Percentiles rank a stretch among this genome's conserved stretches.
Evolutionary conservation across 1,140 invertebrate genomes (phyloP).

Genomic region (Drosophila baimaii): DNA sequence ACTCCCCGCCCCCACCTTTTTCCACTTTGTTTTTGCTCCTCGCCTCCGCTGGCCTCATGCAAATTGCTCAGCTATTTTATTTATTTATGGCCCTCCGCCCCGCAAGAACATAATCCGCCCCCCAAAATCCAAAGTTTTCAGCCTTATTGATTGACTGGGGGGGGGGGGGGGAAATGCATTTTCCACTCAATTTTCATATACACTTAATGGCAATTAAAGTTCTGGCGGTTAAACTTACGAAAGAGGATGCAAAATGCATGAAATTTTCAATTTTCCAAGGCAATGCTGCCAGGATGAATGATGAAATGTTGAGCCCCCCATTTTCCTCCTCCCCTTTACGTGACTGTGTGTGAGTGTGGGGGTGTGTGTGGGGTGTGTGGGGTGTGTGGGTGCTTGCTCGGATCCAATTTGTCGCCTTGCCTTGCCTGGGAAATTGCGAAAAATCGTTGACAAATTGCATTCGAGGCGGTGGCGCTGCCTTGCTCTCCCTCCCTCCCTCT

Average conservation of each 20-base stretch:
- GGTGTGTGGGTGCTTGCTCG: constrained; percentile 20
- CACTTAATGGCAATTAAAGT: constrained; percentile 59
- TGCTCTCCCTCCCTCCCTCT: background rate
- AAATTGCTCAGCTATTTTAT: constrained; percentile 19
- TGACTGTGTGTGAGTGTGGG: too few relatives aligned
- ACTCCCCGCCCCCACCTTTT: background rate
- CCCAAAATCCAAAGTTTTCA: background rate
- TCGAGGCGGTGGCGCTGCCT: constrained; percentile 36
- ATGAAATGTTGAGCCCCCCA: constrained; percentile 51
- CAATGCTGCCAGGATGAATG: constrained; percentile 52
- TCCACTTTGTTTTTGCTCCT: constrained; percentile 23
- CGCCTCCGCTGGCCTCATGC: constrained; percentile 1
- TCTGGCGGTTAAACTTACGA: constrained; percentile 6
- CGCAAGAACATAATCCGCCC: background rate
- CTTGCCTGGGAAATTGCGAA: constrained; percentile 63
- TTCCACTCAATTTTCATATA: constrained; percentile 31
- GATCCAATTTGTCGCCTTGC: constrained; percentile 69
- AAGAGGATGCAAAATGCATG: constrained; percentile 17
- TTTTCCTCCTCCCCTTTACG: too few relatives aligned
- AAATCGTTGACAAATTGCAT: constrained; percentile 82
- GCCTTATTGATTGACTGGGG: constrained; percentile 32
- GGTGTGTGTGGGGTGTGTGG: too few relatives aligned
- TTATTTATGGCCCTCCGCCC: constrained; percentile 15
- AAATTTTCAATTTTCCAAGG: constrained; percentile 72
- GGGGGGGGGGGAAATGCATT: constrained; percentile 32